Evolutionary conservation across 2,113 vertebrate species (phyloP).

Genomic region (Muntiacus reevesi): DNA sequence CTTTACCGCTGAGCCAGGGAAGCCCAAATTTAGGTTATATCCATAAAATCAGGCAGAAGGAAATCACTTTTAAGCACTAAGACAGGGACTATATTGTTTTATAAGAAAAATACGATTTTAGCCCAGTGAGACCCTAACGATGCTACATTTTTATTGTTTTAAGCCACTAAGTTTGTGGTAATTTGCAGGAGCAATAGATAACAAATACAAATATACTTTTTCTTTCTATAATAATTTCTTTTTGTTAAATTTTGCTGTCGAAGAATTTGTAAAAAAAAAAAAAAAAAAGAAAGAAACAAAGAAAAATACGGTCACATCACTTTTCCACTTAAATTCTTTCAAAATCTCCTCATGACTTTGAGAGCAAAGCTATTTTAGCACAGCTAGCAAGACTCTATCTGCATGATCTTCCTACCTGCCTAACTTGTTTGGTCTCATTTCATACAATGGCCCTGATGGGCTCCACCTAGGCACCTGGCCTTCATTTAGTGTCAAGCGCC

Average conservation of each 20-base stretch:
- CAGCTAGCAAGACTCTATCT: neutral
- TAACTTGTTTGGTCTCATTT: neutral
- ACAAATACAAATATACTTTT: neutral
- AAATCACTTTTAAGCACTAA: neutral
- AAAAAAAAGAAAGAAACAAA: too few relatives aligned
- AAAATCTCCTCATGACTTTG: neutral
- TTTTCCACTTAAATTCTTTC: neutral
- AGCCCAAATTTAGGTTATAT: neutral
- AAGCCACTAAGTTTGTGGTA: neutral
- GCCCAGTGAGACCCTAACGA: neutral
- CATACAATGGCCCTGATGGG: neutral
- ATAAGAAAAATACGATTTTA: neutral
- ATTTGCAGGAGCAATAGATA: conserved; percentile 14
- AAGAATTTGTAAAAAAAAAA: neutral
- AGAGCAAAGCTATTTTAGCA: neutral
- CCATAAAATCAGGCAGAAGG: neutral
- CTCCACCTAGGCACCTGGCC: neutral
- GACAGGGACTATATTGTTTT: neutral
- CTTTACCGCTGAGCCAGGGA: neutral
- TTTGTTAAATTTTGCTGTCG: neutral
- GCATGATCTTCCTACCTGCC: neutral
- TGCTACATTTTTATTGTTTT: neutral
- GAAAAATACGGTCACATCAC: neutral
- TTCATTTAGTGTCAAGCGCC: neutral
- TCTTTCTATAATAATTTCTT: neutral